Conservation (phyloP, 2,797 vertebrate species). For the Huso huso region DNA sequence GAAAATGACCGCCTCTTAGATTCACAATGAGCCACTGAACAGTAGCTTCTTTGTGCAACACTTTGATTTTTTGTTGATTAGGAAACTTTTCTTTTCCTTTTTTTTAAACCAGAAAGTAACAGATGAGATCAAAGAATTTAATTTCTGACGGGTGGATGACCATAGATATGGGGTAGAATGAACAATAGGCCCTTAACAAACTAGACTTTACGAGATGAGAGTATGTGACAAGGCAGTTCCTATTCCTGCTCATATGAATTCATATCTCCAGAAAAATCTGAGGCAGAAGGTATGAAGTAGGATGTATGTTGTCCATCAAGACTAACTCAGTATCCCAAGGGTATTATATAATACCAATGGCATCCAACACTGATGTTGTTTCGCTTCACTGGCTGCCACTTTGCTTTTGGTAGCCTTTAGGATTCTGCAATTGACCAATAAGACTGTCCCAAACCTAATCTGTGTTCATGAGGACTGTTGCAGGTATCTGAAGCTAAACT, state of each 20-base stretch:
- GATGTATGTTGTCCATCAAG: not conserved
- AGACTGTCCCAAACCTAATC: too few species aligned
- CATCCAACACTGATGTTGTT: too few species aligned
- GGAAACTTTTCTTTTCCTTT: conserved; percentile 18
- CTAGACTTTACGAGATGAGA: not conserved
- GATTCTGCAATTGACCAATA: too few species aligned
- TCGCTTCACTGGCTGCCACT: too few species aligned
- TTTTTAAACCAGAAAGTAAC: conserved; percentile 29
- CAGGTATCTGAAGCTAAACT: too few species aligned
- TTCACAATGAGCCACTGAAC: conserved; percentile 27
- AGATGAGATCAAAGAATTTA: conserved; percentile 51
- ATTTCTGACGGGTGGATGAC: conserved; percentile 42
- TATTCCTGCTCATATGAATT: not conserved
- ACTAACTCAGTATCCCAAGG: not conserved
- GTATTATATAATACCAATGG: not conserved
- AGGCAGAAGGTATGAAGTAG: not conserved
- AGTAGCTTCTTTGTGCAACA: conserved; percentile 32
- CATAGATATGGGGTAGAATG: conserved; percentile 9
- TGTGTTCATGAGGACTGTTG: too few species aligned
- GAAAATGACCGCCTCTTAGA: conserved; percentile 1
- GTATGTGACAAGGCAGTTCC: not conserved
- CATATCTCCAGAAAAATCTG: not conserved
- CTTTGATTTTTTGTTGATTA: conserved; percentile 37
- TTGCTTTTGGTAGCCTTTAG: too few species aligned
- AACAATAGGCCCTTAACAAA: conserved; percentile 9